A percentile compares a stretch with the other conserved stretches of the same genome.
Conservation (phyloP, 2,888 invertebrate genomes). For the Euzophera pinguis region DNA sequence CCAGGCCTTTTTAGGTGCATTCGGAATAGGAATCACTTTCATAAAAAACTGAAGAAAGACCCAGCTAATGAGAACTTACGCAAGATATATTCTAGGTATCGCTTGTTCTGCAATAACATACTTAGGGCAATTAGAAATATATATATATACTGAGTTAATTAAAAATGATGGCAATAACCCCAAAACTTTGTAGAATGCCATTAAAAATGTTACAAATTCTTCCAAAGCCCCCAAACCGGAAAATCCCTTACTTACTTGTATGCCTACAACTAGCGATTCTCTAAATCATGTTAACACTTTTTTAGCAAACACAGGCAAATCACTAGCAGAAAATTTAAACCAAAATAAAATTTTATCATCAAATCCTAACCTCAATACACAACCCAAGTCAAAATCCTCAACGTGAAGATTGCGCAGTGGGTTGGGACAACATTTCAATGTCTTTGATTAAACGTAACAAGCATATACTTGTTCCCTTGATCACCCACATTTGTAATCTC, state of each 20-base stretch:
- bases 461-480: too few species aligned
- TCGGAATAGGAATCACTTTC: constrained; percentile 1
- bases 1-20: not conserved
- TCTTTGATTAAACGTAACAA: too few species aligned
- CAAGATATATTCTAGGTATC: not conserved
- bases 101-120: not conserved
- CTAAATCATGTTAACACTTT: not conserved
- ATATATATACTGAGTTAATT: not conserved
- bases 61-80: not conserved
- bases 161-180: not conserved
- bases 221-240: not conserved
- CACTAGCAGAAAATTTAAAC: not conserved
- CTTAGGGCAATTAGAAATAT: not conserved
- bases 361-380: not conserved
- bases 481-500: too few species aligned
- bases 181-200: not conserved
- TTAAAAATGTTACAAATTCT: not conserved
- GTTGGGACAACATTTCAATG: too few species aligned
- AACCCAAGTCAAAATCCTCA: not conserved
- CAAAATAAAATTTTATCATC: not conserved
- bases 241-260: not conserved
- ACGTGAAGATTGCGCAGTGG: too few species aligned
- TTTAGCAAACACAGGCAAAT: not conserved
- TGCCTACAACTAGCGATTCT: not conserved
- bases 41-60: not conserved